Base-by-base conservation (phyloP, 2,113 vertebrate genomes). In the Forbesichthys agassizii region DNA sequence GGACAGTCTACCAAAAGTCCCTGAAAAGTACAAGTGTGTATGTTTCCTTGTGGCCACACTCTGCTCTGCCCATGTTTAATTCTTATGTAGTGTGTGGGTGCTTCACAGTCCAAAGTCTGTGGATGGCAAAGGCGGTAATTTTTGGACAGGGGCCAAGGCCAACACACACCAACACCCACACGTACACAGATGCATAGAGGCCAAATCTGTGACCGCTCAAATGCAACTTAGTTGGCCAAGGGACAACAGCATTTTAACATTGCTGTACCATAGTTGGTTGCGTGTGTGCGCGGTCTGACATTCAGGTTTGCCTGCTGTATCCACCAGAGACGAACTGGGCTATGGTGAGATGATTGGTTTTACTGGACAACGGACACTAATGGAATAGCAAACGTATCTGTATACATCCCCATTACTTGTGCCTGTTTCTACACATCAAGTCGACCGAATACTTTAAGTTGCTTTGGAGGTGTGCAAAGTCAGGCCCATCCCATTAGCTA, bases 191-290 rank as follows among this genome's bases (percentile, higher is more conserved):
- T 48, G 11, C 63, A 61, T 33, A 61, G 53, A 54, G 48, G 55
- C 74, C 66, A 80, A 75, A 84, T 75, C 54, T 78, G 77, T 83
- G 84, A 83, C 86, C 85, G 83, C 86, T 89, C 68, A 81, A 84
- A 86, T 82, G 74, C 73, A 53, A 80, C 85, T 81, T 85, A 84
- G 75, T 91, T 63, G 53, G 78, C 83, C 83, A 76, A 69, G 64
- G 79, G 71, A 79, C 73, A 78, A 59, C 78, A 75, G 81, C 77
- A 74, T 73, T 83, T 81, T 70, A 81, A 64, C 68, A 79, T 61
- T 63, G 69, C 53, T 75, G 73, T 48, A 66, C 74, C 64, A 75
- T 72, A 65, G 56, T 36, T 75, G 6, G 82, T 67, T 77, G 36
- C 48, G 55, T 49, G 75, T 36, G 61, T 62, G 52, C 3, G 27